Conservation (phyloP, 2,113 vertebrate species). For the Scophthalmus maximus region DNA sequence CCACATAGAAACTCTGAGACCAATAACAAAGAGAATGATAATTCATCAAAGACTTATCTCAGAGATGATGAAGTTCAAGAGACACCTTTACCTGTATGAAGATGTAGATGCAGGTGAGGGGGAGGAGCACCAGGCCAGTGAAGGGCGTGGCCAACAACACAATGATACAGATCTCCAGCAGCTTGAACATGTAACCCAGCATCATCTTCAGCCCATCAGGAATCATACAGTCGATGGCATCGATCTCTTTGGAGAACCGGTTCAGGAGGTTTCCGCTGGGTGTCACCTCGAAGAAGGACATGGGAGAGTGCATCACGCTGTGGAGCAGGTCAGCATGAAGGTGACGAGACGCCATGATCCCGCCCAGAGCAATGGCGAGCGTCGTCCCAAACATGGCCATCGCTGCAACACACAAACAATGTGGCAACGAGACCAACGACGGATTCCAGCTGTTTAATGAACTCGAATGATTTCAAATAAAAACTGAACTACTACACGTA, state of each 20-base stretch:
- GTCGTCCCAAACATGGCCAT: conserved; percentile 84
- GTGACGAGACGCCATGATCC: conserved; percentile 79
- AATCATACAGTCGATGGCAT: conserved; percentile 87
- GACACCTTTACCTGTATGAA: conserved; percentile 84
- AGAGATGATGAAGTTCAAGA: background rate
- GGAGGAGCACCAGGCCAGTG: conserved; percentile 82
- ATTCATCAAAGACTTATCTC: background rate
- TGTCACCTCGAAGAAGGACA: conserved; percentile 88
- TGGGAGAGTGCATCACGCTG: conserved; percentile 79
- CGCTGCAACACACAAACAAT: conserved; percentile 70
- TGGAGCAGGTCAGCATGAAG: conserved; percentile 85
- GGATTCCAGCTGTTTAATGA: no score
- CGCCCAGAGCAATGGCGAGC: conserved; percentile 84
- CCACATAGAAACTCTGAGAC: conserved; percentile 86
- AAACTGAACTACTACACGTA: no score
- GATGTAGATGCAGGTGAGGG: conserved; percentile 83
- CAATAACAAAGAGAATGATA: background rate
- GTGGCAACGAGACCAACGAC: background rate
- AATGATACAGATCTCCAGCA: conserved; percentile 88
- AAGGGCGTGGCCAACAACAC: conserved; percentile 85
- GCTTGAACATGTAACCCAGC: conserved; percentile 85
- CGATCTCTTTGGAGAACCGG: conserved; percentile 88
- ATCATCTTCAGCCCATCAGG: conserved; percentile 88
- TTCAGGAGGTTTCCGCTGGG: conserved; percentile 86
- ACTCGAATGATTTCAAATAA: no score